Evolutionary conservation across 1,140 invertebrate genomes (phyloP), one percentile per base, ranked within the genome.

Genomic region (Lasioglossum albipes): DNA sequence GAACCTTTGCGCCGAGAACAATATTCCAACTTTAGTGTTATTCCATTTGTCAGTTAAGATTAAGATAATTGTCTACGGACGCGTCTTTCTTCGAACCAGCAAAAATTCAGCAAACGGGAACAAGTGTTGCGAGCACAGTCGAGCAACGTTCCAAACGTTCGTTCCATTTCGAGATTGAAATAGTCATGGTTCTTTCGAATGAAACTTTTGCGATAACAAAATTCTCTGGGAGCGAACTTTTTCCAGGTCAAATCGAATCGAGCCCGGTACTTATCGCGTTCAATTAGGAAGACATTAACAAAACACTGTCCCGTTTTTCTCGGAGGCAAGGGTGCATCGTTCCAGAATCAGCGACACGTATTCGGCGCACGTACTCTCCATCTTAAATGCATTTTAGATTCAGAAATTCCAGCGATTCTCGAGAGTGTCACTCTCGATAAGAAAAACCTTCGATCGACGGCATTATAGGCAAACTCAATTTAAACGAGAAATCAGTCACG

Each of bases 381-480:
- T 7, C 36, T n/a, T n/a, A 5, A n/a, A 20, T 42, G 64, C 36
- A 42, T 66, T 66, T 31, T n/a, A 42, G 42, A n/a, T 36, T 36
- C 27, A 64, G 27, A 64, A 64, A 64, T 64, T 36, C 62, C 62
- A 5, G 20, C 36, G 2, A 42, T 36, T 13, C 45, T 12, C 45
- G 7, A 20, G 64, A 66, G 64, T 66, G 64, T 66, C 64, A 66
- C 16, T 66, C 41, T 66, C 64, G 64, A 66, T 66, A 66, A 66
- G 64, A 42, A 66, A 42, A 66, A 66, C 13, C 13, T 64, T 64
- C 64, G 4, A 66, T 0, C 45, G 45, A 13, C 45, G 45, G 36
- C 41, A 66, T 66, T 66, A 42, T 42, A 36, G 20, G 31, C 18
- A 42, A 66, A 66, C 41, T 66, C 41, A n/a, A 66, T 66, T 66